Conservation (phyloP, 2,888 invertebrate species). For the Epinotia ramella region DNA sequence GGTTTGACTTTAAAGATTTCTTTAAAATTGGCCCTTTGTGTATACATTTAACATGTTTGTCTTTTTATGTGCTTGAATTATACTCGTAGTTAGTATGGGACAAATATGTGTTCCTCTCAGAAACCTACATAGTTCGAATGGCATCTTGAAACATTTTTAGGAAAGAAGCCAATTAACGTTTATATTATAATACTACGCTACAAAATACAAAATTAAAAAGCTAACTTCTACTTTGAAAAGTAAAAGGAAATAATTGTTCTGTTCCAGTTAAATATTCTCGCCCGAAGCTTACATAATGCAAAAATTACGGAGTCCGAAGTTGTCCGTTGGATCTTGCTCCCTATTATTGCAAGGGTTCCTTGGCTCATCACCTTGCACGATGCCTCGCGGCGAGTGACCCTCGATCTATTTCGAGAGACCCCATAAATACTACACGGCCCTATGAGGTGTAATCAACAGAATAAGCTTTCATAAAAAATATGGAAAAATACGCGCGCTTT, state of each 20-base stretch:
- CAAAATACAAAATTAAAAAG: background rate
- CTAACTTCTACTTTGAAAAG: background rate
- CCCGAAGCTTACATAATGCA: conserved; percentile 16
- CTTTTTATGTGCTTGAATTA: too few species aligned
- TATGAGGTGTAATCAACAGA: conserved; percentile 39
- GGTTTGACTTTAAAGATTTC: background rate
- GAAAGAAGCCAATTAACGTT: background rate
- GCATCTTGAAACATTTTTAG: too few species aligned
- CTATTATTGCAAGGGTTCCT: conserved; percentile 29
- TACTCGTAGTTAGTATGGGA: too few species aligned
- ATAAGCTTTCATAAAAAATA: conserved; percentile 24
- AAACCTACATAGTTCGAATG: too few species aligned
- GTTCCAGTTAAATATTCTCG: conserved; percentile 15
- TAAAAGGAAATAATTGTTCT: conserved; percentile 1
- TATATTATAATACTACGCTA: background rate
- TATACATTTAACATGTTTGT: background rate
- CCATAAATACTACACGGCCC: conserved; percentile 37
- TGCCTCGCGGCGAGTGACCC: conserved; percentile 39
- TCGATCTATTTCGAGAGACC: conserved; percentile 36
- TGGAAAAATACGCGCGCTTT: conserved; percentile 14
- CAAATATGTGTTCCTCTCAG: too few species aligned
- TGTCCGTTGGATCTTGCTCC: conserved; percentile 10
- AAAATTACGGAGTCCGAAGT: conserved; percentile 27
- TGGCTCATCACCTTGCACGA: conserved; percentile 20
- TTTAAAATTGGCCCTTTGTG: background rate